Conservation (phyloP, 2,888 invertebrate genomes). For the Ormyrus thymus region DNA sequence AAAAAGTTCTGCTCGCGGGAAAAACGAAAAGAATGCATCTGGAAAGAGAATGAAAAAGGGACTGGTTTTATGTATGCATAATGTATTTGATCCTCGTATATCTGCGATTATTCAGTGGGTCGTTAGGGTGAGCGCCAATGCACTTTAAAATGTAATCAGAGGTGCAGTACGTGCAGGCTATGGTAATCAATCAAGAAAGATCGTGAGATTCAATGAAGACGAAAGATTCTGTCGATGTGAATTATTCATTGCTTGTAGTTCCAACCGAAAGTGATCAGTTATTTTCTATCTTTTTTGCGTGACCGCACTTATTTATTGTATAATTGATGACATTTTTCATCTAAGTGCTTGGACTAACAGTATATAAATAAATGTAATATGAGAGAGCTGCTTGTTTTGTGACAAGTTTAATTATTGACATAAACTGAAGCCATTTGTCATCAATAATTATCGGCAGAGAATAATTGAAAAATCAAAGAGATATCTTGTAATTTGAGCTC, state of each 20-base stretch:
- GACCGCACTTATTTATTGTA: too few relatives aligned
- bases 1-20: too few relatives aligned
- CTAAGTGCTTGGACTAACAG: background rate
- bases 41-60: background rate
- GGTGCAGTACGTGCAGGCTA: constrained; percentile 14
- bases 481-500: too few relatives aligned
- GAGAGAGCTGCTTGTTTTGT: too few relatives aligned
- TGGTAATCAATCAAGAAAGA: constrained; percentile 42
- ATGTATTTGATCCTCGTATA: constrained; percentile 20
- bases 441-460: too few relatives aligned
- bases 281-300: constrained; percentile 1
- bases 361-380: too few relatives aligned
- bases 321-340: background rate
- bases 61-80: constrained; percentile 14
- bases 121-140: constrained; percentile 28
- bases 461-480: too few relatives aligned
- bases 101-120: constrained; percentile 38
- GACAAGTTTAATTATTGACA: too few relatives aligned
- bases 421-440: too few relatives aligned
- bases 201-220: constrained; percentile 23
- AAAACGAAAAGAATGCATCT: too few relatives aligned
- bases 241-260: constrained; percentile 35
- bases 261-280: background rate
- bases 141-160: constrained; percentile 44
- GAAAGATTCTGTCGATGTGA: constrained; percentile 5